Evolutionary conservation across 2,888 invertebrate species (phyloP).

Genomic region (Stenurella melanura): DNA sequence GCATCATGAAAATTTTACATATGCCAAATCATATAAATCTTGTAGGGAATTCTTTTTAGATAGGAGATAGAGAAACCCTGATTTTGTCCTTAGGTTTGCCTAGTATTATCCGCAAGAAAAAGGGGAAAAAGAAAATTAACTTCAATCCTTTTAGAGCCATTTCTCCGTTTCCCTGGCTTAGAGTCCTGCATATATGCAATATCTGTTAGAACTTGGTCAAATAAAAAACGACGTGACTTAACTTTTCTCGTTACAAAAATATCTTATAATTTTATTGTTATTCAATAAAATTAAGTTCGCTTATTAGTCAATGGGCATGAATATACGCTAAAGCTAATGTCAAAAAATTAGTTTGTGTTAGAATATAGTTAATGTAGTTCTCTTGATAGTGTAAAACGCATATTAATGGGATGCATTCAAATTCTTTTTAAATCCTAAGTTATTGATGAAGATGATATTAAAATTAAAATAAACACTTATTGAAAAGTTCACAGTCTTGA

Average conservation of each 20-base stretch:
- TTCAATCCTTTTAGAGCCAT: slow-evolving; percentile 49
- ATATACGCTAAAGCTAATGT: no score
- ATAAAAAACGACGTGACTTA: slow-evolving; percentile 21
- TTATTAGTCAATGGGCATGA: no score
- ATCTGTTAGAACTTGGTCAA: slow-evolving; percentile 29
- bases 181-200: slow-evolving; percentile 26
- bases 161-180: slow-evolving; percentile 34
- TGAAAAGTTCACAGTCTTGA: no score
- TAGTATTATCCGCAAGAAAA: slow-evolving; percentile 20
- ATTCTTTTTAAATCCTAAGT: no score
- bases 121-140: slow-evolving; percentile 50
- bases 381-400: no score
- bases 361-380: no score
- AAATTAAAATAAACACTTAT: no score
- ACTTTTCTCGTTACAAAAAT: slow-evolving; percentile 15
- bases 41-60: not conserved
- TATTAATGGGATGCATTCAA: no score
- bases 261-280: slow-evolving; percentile 14
- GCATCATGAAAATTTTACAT: slow-evolving; percentile 25
- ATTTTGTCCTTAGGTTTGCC: slow-evolving; percentile 12
- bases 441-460: no score
- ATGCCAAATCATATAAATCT: slow-evolving; percentile 26
- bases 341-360: no score
- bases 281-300: not conserved
- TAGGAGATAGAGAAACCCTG: not conserved